Evolutionary conservation across 2,888 invertebrate species (phyloP), one percentile per base, ranked within the genome.

Genomic region (Perithous albicinctus): DNA sequence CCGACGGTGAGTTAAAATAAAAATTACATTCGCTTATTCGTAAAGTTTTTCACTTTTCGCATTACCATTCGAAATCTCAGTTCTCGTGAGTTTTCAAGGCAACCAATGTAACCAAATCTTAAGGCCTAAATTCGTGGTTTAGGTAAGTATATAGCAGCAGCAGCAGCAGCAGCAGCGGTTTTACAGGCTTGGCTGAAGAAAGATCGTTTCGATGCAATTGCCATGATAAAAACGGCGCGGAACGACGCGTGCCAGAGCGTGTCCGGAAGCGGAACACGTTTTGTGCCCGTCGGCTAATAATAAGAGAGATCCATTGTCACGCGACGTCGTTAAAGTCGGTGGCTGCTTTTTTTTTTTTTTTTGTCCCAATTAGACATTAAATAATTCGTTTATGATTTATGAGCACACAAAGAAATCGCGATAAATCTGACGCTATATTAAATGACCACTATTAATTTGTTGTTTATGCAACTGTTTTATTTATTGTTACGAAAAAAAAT

Each of bases 1-100:
- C 94, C 66, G 96, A 96, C 90, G 96, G 96, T 96, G 92, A 93
- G 85, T 15, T 0, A 5, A n/a, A 43, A 43, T 43, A 15, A 15
- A 48, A 54, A 63, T 59, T 61, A n/a, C 29, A 66, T 69, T 54
- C 51, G 12, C 35, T n/a, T 8, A 32, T 0, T 18, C 15, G 38
- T n/a, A n/a, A n/a, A n/a, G n/a, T 63, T 1, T 63, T 63, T 41
- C 63, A 18, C 41, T 10, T 56, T 56, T 56, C 32, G 18, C 41
- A 18, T 63, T 23, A 38, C 8, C 29, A 18, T 32, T 48, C 3
- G 32, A 66, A 48, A 66, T 66, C 46, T 48, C 66, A 15, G 32
- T 18, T 48, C 46, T 26, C 46, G 26, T 4, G 29, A 18, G 10
- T 32, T 29, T n/a, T 0, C 66, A 29, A 46, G 29, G 2, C 63